These are phyloP conservation scores for Lithophane semibrunnea DNA, from an alignment of 2,888 invertebrate species.

Conservation along the genomic window DNA sequence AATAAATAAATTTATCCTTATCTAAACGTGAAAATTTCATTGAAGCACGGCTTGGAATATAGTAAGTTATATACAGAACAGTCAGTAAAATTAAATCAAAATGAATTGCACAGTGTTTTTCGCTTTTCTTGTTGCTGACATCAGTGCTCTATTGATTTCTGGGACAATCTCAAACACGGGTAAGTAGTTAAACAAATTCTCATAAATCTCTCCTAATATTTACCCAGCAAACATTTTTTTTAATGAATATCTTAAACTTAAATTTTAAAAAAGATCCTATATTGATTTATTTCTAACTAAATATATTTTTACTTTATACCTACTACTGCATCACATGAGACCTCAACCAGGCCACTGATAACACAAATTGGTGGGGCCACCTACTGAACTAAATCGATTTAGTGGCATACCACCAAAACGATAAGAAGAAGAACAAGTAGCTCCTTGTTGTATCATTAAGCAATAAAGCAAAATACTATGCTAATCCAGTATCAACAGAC, in stretches of 20 bases:
- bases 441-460: not conserved
- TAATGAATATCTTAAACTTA: not conserved
- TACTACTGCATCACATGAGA: conserved; percentile 11
- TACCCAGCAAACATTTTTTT: not conserved
- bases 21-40: not conserved
- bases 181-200: not conserved
- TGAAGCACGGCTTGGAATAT: not conserved
- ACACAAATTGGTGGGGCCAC: conserved; percentile 19
- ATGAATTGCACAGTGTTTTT: not conserved
- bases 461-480: no score
- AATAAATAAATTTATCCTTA: not conserved
- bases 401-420: not conserved
- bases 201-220: not conserved
- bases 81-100: not conserved
- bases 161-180: not conserved
- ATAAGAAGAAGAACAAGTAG: conserved; percentile 13
- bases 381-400: conserved; percentile 25
- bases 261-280: not conserved
- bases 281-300: not conserved
- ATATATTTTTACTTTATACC: not conserved
- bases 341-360: conserved; percentile 13
- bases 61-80: not conserved
- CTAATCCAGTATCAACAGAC: not conserved
- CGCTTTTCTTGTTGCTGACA: not conserved
- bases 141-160: not conserved